Base-by-base conservation (phyloP, 2,113 vertebrate species). In the Neofelis nebulosa region DNA sequence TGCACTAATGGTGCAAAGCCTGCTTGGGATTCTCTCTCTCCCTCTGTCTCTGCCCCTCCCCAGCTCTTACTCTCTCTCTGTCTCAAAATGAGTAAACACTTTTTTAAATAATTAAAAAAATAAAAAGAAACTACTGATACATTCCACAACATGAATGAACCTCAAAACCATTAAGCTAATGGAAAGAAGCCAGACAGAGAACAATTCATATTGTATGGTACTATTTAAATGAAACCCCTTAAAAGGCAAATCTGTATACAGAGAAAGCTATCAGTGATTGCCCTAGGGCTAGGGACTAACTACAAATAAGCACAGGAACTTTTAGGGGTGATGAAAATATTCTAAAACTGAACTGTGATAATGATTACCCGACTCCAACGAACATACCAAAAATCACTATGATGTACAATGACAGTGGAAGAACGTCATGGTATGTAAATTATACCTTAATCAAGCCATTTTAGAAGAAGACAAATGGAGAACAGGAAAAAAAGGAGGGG, bases 181-280 rank as follows among this genome's bases (percentile, higher is more conserved):
- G 81, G 23, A 80, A 89, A 95, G n/a, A n/a, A 86, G 13, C 7
- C n/a, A 92, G 25, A 93, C 41, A 82, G 21, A 79, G 66, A 95
- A 89, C 36, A 88, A 2, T 52, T 68, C 71, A 69, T 57, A 61
- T 33, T 23, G 18, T 41, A 36, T 23, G 5, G 27, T 82, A 63
- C 4, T 5, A 93, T 80, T 71, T 71, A 85, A 21, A 91, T 27
- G 33, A 95, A 85, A 57, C 86, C 78, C 76, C 66, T 87, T 86
- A 23, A 87, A 66, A 79, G 29, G 33, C 19, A 95, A 87, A 96
- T 55, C 10, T 48, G 36, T 8, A 25, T n/a, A 71, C 6, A 80
- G 29, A 95, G 38, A 66, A 89, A 84, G 81, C 0, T 8, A 69
- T 50, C 48, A n/a, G n/a, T 33, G 66, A 13, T 86, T 69, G 29